Base-by-base conservation (phyloP, 2,113 vertebrate species). In the Cynopterus brachyotis region DNA sequence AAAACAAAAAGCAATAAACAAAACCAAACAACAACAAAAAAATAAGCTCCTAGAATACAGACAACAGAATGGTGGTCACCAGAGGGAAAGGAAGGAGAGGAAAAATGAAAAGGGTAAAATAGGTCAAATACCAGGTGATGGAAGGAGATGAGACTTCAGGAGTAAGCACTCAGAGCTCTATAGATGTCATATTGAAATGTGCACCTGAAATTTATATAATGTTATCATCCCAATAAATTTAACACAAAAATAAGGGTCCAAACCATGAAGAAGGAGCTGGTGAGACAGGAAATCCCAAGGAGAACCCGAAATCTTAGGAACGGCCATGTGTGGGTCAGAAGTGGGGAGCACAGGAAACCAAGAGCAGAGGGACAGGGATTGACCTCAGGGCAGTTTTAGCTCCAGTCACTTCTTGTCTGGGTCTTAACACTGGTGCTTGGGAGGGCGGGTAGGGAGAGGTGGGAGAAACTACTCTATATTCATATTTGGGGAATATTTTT, bases 401-500 rank as follows among this genome's bases (percentile, higher is more conserved):
- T 37, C 40, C 26, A 37, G 37, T n/a, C 79, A 35, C 32, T 37
- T 32, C 47, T 16, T n/a, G 40, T 75, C 59, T 47, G 45, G 20
- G 11, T 16, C 70, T 59, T 45, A 55, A 67, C 9, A 9, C 20
- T 53, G 60, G 32, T 15, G 30, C 9, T 40, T 66, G 20, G 5
- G 47, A 9, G 6, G 17, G 24, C 26, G 0, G 59, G 4, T 1
- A 4, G 32, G 72, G 22, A 24, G 35, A 24, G 6, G 24, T 60
- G 72, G 92, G 79, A 87, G 84, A 70, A 89, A 59, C 80, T 94
- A 85, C 84, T 92, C 37, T 93, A 93, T 95, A 97, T 96, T 98
- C 89, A 96, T 96, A 93, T 85, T 93, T 32, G 45, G 28, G 73
- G 94, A 59, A 66, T 97, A 97, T 96, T 98, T 97, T 97, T 96